Conservation (phyloP, 2,888 invertebrate species). For the Subacronicta megacephala region DNA sequence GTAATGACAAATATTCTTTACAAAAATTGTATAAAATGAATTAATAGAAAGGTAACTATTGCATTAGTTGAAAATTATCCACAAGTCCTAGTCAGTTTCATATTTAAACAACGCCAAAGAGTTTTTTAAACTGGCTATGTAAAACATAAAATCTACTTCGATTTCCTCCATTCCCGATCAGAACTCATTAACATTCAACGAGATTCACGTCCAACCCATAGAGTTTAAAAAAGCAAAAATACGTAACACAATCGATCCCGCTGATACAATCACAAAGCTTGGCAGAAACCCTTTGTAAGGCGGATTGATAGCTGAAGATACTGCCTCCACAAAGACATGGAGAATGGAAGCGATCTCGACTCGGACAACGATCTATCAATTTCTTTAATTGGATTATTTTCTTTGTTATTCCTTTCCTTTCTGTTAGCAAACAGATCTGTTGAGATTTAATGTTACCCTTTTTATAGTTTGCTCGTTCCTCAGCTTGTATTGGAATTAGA, state of each 20-base stretch:
- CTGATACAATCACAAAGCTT: conserved; percentile 73
- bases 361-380: conserved; percentile 81
- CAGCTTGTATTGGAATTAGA: conserved; percentile 9
- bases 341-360: conserved; percentile 55
- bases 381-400: conserved; percentile 86
- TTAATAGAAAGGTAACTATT: too few relatives aligned
- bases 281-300: conserved; percentile 70
- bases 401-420: conserved; percentile 78
- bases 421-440: conserved; percentile 75
- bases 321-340: conserved; percentile 79
- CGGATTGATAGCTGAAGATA: conserved; percentile 76
- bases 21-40: too few relatives aligned
- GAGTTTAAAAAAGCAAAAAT: conserved; percentile 45
- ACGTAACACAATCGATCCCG: conserved; percentile 51
- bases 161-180: conserved; percentile 19
- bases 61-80: too few relatives aligned
- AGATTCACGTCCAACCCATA: conserved; percentile 28
- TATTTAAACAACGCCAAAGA: too few relatives aligned
- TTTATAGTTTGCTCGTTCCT: conserved; percentile 48
- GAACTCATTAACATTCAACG: conserved; percentile 47
- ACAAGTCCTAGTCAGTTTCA: too few relatives aligned
- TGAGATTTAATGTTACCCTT: conserved; percentile 78
- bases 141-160: not conserved
- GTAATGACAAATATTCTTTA: too few relatives aligned
- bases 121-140: too few relatives aligned